Conservation (phyloP, 2,113 vertebrate genomes). For the Oxygymnocypris stewartii region DNA sequence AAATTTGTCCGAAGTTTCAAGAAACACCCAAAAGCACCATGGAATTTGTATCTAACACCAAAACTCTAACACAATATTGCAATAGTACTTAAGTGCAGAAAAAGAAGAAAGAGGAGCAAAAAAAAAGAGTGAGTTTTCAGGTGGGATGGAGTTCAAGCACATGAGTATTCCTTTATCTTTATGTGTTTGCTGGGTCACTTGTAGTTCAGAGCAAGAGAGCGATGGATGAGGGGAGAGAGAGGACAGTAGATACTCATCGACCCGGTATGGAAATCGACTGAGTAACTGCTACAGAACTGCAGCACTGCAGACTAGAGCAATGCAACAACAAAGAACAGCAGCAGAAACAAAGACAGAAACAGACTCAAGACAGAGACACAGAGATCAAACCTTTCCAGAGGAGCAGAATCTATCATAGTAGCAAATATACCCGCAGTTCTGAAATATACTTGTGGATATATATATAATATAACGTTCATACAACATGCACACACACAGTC, state of each 20-base stretch:
- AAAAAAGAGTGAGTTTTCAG: background rate
- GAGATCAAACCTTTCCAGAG: background rate
- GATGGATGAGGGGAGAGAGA: slow-evolving; percentile 33
- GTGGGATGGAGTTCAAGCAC: background rate
- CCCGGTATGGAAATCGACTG: slow-evolving; percentile 53
- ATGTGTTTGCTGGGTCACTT: slow-evolving; percentile 40
- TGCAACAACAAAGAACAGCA: slow-evolving; percentile 5
- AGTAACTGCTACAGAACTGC: slow-evolving; percentile 10
- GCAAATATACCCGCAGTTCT: background rate
- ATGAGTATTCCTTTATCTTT: background rate
- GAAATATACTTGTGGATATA: background rate
- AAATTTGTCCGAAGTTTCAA: background rate
- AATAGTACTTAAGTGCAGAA: background rate
- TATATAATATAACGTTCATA: background rate
- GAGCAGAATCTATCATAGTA: background rate
- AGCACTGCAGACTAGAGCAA: slow-evolving; percentile 32
- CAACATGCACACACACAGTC: background rate
- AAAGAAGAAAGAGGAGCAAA: too few relatives aligned
- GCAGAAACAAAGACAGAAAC: slow-evolving; percentile 3
- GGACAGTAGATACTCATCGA: slow-evolving; percentile 48
- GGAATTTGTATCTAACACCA: background rate
- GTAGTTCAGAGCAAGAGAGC: slow-evolving; percentile 43
- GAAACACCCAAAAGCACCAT: background rate
- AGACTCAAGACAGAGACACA: slow-evolving; percentile 32
- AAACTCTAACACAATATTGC: background rate